phyloP scores from a whole-genome alignment of 2,797 vertebrate genomes.

The Chaetodon trifasciatus region DNA sequence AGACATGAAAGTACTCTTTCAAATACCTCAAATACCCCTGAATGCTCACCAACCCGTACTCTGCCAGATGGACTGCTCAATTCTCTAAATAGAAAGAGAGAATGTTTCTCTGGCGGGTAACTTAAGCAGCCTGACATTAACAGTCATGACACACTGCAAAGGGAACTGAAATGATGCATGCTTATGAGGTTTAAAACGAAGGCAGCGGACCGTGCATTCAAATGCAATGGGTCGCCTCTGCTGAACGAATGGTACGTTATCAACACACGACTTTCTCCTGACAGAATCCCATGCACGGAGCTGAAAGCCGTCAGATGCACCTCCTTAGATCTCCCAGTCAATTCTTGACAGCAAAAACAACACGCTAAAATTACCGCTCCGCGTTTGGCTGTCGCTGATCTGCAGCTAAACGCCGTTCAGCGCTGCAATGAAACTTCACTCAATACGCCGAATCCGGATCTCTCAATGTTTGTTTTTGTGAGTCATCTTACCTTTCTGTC shows the following conservation, averaged over 20 bases:
- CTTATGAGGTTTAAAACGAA: constrained; percentile 4
- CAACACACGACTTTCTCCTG: constrained; percentile 7
- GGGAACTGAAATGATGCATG: constrained; percentile 38
- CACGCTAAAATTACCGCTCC: neutral
- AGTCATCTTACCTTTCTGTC: constrained; percentile 55
- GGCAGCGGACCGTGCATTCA: neutral
- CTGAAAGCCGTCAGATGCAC: constrained; percentile 6
- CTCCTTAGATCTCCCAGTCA: neutral
- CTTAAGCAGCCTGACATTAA: constrained; percentile 38
- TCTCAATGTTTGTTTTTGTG: neutral
- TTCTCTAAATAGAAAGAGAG: constrained; percentile 45
- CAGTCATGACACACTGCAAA: constrained; percentile 23
- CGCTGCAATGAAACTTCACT: constrained; percentile 58
- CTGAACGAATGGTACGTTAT: constrained; percentile 37
- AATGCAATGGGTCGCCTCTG: neutral
- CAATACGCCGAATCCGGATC: constrained; percentile 35
- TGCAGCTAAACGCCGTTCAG: constrained; percentile 12
- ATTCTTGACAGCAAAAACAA: constrained; percentile 1
- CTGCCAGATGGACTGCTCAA: constrained; percentile 19
- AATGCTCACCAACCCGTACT: neutral
- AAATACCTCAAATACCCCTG: neutral
- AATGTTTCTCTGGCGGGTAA: constrained; percentile 28
- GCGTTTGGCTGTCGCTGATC: neutral
- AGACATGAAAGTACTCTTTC: neutral
- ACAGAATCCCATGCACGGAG: neutral